Evolutionary conservation across 2,797 vertebrate genomes (phyloP).

Genomic region (Thamnophis elegans): DNA sequence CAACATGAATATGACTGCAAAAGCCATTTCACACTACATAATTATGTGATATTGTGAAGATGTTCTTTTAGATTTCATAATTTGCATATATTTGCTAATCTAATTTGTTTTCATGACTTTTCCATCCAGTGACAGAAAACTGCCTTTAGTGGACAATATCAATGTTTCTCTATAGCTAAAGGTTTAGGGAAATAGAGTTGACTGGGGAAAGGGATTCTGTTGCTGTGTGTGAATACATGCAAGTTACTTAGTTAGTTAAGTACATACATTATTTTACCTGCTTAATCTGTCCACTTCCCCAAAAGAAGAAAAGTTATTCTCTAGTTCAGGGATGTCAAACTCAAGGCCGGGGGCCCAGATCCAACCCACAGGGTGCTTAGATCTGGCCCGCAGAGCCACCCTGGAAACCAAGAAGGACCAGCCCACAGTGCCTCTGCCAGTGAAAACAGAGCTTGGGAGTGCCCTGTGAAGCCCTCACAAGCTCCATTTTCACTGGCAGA

Average conservation of each 20-base stretch:
- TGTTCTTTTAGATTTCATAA: neutral
- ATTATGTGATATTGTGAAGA: neutral
- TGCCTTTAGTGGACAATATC: neutral
- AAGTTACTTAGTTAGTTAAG: neutral
- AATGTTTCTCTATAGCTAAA: neutral
- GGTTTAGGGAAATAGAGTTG: too few relatives aligned
- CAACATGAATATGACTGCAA: neutral
- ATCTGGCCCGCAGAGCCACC: too few relatives aligned
- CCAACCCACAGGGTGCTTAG: too few relatives aligned
- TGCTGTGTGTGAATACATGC: neutral
- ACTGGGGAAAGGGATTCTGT: too few relatives aligned
- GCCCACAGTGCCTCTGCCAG: too few relatives aligned
- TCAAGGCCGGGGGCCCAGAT: too few relatives aligned
- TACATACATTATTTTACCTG: neutral
- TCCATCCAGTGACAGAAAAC: neutral
- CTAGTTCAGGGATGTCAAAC: neutral
- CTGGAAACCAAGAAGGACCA: too few relatives aligned
- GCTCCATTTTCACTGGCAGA: too few relatives aligned
- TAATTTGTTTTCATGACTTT: neutral
- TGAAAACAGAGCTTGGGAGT: too few relatives aligned
- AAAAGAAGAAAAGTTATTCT: neutral
- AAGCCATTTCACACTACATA: neutral
- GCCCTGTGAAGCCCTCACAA: too few relatives aligned
- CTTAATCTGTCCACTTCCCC: neutral
- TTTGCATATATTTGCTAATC: neutral